phyloP scores from a whole-genome alignment of 2,888 invertebrate genomes.

The Aethes cnicana region DNA sequence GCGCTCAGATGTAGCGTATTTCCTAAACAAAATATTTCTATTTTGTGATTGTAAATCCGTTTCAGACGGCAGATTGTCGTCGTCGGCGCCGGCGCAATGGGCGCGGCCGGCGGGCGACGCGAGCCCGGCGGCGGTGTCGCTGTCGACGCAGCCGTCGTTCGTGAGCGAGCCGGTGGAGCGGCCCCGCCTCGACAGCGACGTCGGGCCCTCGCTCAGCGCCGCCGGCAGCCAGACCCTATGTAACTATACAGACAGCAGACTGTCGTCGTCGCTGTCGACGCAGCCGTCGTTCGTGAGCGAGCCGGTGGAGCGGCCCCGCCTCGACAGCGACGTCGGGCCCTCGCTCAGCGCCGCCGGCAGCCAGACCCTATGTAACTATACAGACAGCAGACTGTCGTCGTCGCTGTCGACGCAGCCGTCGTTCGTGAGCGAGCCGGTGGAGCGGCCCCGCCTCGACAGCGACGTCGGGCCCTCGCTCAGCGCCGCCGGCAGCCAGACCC shows the following conservation, averaged over 20 bases:
- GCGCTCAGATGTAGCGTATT: too few relatives aligned
- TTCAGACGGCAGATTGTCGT: conserved; percentile 58
- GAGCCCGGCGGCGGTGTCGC: conserved; percentile 61
- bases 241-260: conserved; percentile 36
- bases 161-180: conserved; percentile 41
- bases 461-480: conserved; percentile 76
- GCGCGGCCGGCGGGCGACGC: conserved; percentile 41
- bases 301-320: conserved; percentile 48
- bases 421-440: conserved; percentile 45
- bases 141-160: conserved; percentile 58
- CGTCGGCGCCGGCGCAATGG: conserved; percentile 71
- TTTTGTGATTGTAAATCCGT: background rate
- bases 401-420: conserved; percentile 54
- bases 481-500: conserved; percentile 74
- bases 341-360: conserved; percentile 76
- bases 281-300: conserved; percentile 56
- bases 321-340: conserved; percentile 77
- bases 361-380: conserved; percentile 61
- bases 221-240: conserved; percentile 74
- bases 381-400: background rate
- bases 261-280: conserved; percentile 41
- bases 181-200: conserved; percentile 75
- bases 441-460: conserved; percentile 67
- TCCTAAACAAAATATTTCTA: too few relatives aligned
- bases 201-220: conserved; percentile 74